Evolutionary conservation across 92 coral and sea anemone species (phyloP).

Genomic region (Palythoa caribaeorum): DNA sequence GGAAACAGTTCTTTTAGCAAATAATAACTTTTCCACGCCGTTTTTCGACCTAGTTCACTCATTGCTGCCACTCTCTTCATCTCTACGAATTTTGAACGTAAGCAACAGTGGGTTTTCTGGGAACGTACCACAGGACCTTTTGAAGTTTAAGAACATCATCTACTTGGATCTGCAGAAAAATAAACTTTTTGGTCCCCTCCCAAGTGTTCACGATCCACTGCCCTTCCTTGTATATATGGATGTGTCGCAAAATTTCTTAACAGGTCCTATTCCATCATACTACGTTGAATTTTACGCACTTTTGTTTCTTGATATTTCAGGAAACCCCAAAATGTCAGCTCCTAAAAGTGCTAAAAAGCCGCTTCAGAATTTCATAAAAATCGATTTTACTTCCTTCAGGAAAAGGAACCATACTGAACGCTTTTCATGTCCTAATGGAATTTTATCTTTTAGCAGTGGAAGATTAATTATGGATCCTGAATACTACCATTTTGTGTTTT

Average conservation of each 20-base stretch:
- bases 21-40: constrained; percentile 56
- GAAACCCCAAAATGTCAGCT: constrained; percentile 63
- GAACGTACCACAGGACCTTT: constrained; percentile 27
- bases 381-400: constrained; percentile 31
- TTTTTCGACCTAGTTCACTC: constrained; percentile 33
- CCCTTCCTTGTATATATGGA: constrained; percentile 46
- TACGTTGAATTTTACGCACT: constrained; percentile 50
- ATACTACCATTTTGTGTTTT: constrained; percentile 57
- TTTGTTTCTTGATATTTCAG: constrained; percentile 69
- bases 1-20: constrained; percentile 60
- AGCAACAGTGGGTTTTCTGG: constrained; percentile 68
- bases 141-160: constrained; percentile 45
- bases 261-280: constrained; percentile 59
- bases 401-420: background rate
- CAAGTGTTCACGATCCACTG: constrained; percentile 2
- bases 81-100: constrained; percentile 59
- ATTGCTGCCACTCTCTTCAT: background rate
- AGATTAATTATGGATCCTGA: constrained; percentile 64
- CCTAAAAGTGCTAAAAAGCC: constrained; percentile 8
- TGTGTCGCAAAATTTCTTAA: constrained; percentile 52
- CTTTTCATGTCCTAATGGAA: constrained; percentile 66
- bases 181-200: constrained; percentile 53
- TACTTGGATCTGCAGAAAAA: constrained; percentile 65
- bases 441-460: constrained; percentile 64
- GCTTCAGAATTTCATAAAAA: constrained; percentile 49